phyloP scores from a whole-genome alignment of 2,113 vertebrate genomes.

The Erpornis zantholeuca region DNA sequence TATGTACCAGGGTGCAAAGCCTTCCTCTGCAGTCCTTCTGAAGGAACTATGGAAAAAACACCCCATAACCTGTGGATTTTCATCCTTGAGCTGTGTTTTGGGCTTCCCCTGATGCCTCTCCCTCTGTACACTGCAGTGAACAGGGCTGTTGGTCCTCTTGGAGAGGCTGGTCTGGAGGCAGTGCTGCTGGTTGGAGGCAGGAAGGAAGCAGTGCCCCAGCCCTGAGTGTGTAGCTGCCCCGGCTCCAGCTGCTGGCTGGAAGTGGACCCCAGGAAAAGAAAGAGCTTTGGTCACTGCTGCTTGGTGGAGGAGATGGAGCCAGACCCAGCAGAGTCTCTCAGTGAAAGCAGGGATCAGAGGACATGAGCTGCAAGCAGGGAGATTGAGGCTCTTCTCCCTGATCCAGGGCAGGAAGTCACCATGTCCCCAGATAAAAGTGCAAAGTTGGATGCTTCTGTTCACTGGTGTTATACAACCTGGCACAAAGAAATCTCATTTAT shows the following conservation, averaged over 20 bases:
- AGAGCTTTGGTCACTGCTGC: neutral
- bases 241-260: neutral
- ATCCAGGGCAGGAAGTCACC: neutral
- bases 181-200: neutral
- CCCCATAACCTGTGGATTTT: neutral
- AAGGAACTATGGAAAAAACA: neutral
- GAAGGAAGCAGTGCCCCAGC: neutral
- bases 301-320: neutral
- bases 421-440: neutral
- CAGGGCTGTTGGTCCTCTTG: neutral
- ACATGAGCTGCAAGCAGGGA: neutral
- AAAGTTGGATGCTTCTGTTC: conserved; percentile 24
- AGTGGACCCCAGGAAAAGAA: neutral
- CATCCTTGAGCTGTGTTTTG: neutral
- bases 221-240: neutral
- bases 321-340: neutral
- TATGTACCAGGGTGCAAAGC: neutral
- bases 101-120: neutral
- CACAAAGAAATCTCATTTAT: conserved; percentile 31
- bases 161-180: neutral
- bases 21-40: neutral
- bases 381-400: neutral
- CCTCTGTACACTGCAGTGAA: too few relatives aligned
- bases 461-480: conserved; percentile 55
- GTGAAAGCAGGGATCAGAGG: neutral